Percentiles rank a stretch among this genome's conserved stretches.
phyloP scores from a whole-genome alignment of 2,797 vertebrate species.

The Babyrousa celebensis region DNA sequence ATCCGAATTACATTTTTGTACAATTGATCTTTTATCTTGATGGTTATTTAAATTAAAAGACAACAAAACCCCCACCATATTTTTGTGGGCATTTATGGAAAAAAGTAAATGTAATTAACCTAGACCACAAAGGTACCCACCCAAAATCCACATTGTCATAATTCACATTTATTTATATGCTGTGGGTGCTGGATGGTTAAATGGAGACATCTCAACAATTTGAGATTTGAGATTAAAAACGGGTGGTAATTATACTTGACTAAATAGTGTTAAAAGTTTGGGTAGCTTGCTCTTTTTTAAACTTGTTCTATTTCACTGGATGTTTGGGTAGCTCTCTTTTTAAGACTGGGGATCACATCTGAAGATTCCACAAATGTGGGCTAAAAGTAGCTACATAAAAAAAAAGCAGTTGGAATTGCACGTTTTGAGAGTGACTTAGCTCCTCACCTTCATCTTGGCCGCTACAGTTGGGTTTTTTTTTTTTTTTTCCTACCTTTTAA shows the following conservation, averaged over 20 bases:
- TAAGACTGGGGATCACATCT: conserved; percentile 15
- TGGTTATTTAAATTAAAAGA: conserved; percentile 74
- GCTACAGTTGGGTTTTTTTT: not conserved
- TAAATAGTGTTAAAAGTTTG: conserved; percentile 53
- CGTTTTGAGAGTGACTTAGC: conserved; percentile 29
- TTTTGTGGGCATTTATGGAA: conserved; percentile 60
- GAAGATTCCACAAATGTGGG: conserved; percentile 43
- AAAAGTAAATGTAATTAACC: conserved; percentile 39
- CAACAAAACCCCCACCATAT: not conserved
- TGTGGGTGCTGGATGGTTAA: conserved; percentile 62
- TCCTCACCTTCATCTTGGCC: conserved; percentile 28
- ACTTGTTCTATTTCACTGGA: not conserved
- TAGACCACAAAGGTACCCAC: conserved; percentile 21
- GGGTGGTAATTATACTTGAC: conserved; percentile 66
- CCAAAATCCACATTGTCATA: not conserved
- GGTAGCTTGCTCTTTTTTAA: conserved; percentile 5
- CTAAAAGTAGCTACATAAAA: conserved; percentile 36
- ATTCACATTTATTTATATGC: conserved; percentile 43
- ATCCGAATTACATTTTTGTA: conserved; percentile 18
- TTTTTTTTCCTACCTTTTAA: conserved; percentile 49
- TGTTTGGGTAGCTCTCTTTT: conserved; percentile 61
- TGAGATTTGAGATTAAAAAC: conserved; percentile 70
- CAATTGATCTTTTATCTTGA: conserved; percentile 26
- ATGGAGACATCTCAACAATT: conserved; percentile 44
- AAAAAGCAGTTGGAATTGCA: not conserved